A percentile compares a stretch with the other conserved stretches of the same genome.
phyloP scores from a whole-genome alignment of 1,140 invertebrate genomes.

The Microplitis mediator region DNA sequence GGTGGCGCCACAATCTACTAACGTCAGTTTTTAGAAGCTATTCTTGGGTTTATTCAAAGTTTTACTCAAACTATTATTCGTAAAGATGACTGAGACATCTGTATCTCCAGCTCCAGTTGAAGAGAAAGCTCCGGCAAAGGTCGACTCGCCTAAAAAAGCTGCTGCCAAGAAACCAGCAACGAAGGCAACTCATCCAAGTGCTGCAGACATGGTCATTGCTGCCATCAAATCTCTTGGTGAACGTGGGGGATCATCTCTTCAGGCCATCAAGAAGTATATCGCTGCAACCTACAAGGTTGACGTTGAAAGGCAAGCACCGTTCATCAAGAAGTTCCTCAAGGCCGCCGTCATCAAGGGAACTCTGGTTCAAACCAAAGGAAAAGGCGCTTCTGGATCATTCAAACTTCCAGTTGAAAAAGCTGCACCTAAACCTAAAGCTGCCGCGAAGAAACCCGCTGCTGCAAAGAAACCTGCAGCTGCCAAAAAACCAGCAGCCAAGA shows the following conservation, averaged over 20 bases:
- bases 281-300: conserved; percentile 65
- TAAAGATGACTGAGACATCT: conserved; percentile 4
- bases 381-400: conserved; percentile 20
- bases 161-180: conserved; percentile 41
- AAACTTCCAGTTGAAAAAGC: background rate
- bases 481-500: background rate
- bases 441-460: background rate
- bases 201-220: conserved; percentile 64
- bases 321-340: conserved; percentile 68
- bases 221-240: conserved; percentile 69
- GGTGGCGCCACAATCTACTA: too few species aligned
- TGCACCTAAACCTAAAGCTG: background rate
- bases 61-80: too few species aligned
- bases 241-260: conserved; percentile 66
- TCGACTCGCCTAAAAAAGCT: conserved; percentile 19
- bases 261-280: conserved; percentile 71
- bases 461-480: background rate
- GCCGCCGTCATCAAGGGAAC: conserved; percentile 63
- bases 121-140: background rate
- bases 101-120: background rate
- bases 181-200: conserved; percentile 57
- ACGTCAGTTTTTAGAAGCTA: too few species aligned
- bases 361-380: conserved; percentile 64
- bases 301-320: conserved; percentile 64
- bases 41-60: too few species aligned